Conservation (phyloP, 2,113 vertebrate genomes). For the Anguilla rostrata region DNA sequence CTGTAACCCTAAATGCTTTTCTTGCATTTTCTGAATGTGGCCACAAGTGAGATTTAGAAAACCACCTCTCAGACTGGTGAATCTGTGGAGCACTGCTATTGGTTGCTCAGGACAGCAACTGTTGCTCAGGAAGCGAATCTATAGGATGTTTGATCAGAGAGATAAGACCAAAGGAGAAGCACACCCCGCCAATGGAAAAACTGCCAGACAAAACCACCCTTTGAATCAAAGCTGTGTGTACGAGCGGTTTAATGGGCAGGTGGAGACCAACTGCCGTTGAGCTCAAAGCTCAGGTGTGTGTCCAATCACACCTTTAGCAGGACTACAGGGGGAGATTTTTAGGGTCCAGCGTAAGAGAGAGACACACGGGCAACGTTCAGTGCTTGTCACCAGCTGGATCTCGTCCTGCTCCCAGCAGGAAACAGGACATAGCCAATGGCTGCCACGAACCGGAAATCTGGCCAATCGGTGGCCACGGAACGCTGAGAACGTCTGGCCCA, state of each 20-base stretch:
- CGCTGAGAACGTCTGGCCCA: slow-evolving; percentile 7
- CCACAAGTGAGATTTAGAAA: neutral
- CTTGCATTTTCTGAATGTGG: neutral
- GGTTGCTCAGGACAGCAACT: too few species aligned
- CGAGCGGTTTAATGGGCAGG: neutral
- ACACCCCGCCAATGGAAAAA: neutral
- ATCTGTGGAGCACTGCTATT: too few species aligned
- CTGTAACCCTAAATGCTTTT: neutral
- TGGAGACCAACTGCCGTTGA: neutral
- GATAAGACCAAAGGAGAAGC: neutral
- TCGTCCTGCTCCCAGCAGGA: neutral
- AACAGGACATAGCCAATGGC: slow-evolving; percentile 6
- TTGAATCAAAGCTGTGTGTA: neutral
- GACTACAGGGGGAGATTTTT: neutral
- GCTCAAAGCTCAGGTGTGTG: neutral
- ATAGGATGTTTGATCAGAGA: neutral
- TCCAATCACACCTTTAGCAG: neutral
- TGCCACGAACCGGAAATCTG: neutral
- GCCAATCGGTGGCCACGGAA: slow-evolving; percentile 20
- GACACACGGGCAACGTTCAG: neutral
- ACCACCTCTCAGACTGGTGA: neutral
- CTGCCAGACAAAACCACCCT: neutral
- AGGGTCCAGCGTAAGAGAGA: neutral
- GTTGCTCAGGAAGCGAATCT: too few species aligned
- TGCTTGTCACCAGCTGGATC: neutral